Evolutionary conservation across 37 sponge, comb jelly and placozoan species (phyloP).

Genomic region (Hexactinellida sp.): DNA sequence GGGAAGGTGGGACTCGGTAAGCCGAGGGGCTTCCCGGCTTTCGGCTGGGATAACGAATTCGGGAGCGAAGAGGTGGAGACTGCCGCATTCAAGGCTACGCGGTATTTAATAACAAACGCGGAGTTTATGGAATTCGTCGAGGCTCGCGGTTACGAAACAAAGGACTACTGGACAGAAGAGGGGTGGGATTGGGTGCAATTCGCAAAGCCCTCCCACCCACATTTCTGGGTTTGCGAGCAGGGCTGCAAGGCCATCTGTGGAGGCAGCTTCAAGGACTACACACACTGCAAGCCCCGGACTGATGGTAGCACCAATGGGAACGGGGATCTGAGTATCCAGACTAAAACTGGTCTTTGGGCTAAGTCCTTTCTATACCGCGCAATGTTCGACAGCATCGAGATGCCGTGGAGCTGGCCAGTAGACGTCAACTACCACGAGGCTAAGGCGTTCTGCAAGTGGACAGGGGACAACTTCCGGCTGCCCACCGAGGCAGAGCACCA

Average conservation of each 20-base stretch:
- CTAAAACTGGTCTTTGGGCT: background rate
- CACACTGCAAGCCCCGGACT: slow-evolving; percentile 40
- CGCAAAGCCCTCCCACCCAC: slow-evolving; percentile 49
- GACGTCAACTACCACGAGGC: slow-evolving; percentile 88
- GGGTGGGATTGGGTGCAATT: slow-evolving; percentile 74
- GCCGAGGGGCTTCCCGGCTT: slow-evolving; percentile 64
- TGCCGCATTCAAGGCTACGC: slow-evolving; percentile 57
- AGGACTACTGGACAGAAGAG: slow-evolving; percentile 71
- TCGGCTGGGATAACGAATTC: slow-evolving; percentile 89
- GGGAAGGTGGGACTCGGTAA: slow-evolving; percentile 53
- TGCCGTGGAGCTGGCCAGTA: slow-evolving; percentile 87
- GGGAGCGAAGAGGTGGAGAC: slow-evolving; percentile 48
- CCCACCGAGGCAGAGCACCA: slow-evolving; percentile 83
- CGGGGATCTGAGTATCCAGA: background rate
- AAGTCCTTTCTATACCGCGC: slow-evolving; percentile 47
- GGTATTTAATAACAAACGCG: slow-evolving; percentile 56
- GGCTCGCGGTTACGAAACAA: slow-evolving; percentile 45
- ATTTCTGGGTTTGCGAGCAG: slow-evolving; percentile 70
- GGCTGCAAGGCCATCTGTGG: slow-evolving; percentile 70
- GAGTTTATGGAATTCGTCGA: slow-evolving; percentile 73
- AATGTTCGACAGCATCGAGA: slow-evolving; percentile 58
- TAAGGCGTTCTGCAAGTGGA: slow-evolving; percentile 80
- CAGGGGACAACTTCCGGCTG: slow-evolving; percentile 56
- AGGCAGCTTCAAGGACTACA: slow-evolving; percentile 34
- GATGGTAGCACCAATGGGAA: background rate